A percentile compares a stretch with the other conserved stretches of the same genome.
phyloP scores from a whole-genome alignment of 1,140 invertebrate species.

The Hycleus phaleratus region DNA sequence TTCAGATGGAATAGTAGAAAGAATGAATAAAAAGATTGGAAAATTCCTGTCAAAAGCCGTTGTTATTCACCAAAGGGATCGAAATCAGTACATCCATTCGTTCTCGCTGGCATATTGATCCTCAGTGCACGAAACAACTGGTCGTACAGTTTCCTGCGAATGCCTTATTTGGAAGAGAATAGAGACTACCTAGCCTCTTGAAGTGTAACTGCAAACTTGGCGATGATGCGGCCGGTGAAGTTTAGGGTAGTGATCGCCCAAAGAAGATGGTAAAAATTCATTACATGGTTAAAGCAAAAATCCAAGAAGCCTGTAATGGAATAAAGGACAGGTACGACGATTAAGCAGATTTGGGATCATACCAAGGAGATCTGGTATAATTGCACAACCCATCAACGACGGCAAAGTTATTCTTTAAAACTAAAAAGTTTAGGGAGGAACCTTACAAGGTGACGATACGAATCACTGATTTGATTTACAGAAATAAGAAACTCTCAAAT shows the following conservation, averaged over 20 bases:
- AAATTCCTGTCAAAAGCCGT: conserved; percentile 22
- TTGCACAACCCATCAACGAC: background rate
- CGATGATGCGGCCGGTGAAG: background rate
- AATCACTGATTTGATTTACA: too few species aligned
- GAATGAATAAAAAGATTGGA: conserved; percentile 25
- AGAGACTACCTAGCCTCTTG: too few species aligned
- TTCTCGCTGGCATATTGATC: background rate
- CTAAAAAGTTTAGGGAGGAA: background rate
- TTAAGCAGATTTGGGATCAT: background rate
- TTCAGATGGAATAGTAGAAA: conserved; percentile 40
- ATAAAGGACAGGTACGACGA: background rate
- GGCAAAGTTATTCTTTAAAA: background rate
- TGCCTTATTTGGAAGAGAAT: too few species aligned
- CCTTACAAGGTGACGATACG: too few species aligned
- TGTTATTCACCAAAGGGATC: conserved; percentile 19
- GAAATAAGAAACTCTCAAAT: too few species aligned
- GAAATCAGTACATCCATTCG: background rate
- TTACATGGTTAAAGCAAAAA: background rate
- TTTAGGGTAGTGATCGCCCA: background rate
- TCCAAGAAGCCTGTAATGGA: background rate
- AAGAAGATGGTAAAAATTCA: background rate
- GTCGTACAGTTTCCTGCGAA: background rate
- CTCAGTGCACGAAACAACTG: background rate
- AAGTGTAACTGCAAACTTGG: too few species aligned
- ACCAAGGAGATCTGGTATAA: background rate